A percentile compares a stretch with the other conserved stretches of the same genome.
Conservation (phyloP, 2,113 vertebrate genomes). For the Carassius gibelio region DNA sequence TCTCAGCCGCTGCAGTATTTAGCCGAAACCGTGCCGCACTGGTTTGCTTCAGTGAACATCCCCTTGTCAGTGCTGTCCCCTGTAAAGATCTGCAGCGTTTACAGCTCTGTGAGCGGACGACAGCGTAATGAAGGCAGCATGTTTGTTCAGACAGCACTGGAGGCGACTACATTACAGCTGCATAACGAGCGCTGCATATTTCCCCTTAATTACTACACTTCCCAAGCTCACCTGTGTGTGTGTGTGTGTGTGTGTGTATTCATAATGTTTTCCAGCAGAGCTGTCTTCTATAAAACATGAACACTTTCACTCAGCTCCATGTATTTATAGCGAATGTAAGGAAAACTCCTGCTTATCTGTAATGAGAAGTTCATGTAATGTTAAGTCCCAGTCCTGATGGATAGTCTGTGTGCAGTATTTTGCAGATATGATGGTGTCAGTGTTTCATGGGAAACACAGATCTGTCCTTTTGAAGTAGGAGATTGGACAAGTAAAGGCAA, state of each 20-base stretch:
- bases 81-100: constrained; percentile 52
- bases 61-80: constrained; percentile 56
- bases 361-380: background rate
- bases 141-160: constrained; percentile 56
- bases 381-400: background rate
- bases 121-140: constrained; percentile 63
- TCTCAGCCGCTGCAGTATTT: background rate
- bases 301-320: background rate
- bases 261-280: background rate
- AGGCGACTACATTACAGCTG: background rate
- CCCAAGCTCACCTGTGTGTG: constrained; percentile 60
- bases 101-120: constrained; percentile 59
- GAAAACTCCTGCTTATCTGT: background rate
- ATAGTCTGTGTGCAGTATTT: background rate
- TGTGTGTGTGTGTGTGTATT: background rate
- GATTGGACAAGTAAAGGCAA: no score
- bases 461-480: no score
- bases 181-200: constrained; percentile 36
- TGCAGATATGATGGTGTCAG: background rate
- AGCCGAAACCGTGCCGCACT: background rate
- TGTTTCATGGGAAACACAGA: background rate
- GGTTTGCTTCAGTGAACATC: constrained; percentile 48
- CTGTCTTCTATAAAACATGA: background rate
- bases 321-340: background rate
- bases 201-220: constrained; percentile 68